A percentile compares a stretch with the other conserved stretches of the same genome.
Evolutionary conservation across 2,888 invertebrate species (phyloP).

Genomic region (Synergus japonicus): DNA sequence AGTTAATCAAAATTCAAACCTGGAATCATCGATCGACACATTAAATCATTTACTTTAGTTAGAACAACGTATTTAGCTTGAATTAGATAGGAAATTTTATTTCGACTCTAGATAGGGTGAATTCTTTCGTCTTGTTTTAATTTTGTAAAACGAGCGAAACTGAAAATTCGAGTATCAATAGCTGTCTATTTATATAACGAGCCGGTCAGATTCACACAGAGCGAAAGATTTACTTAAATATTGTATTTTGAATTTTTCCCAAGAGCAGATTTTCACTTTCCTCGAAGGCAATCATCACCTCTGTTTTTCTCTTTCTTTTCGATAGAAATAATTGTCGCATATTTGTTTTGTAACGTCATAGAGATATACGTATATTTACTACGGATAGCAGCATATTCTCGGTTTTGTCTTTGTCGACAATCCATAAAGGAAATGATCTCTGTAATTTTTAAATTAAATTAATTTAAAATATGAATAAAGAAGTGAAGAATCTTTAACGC

Average conservation of each 20-base stretch:
- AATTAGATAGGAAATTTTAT: slow-evolving; percentile 77
- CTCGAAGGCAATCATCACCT: slow-evolving; percentile 47
- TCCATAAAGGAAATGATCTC: slow-evolving; percentile 76
- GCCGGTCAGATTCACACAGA: slow-evolving; percentile 61
- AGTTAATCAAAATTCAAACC: slow-evolving; percentile 49
- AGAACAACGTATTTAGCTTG: slow-evolving; percentile 69
- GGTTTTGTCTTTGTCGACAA: slow-evolving; percentile 72
- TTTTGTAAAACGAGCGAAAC: slow-evolving; percentile 69
- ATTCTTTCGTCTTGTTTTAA: slow-evolving; percentile 73
- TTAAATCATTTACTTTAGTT: slow-evolving; percentile 66
- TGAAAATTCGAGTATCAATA: slow-evolving; percentile 66
- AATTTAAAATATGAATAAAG: slow-evolving; percentile 71
- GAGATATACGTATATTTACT: slow-evolving; percentile 43
- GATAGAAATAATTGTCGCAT: slow-evolving; percentile 48
- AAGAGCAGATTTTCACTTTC: slow-evolving; percentile 59
- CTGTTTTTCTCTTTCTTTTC: slow-evolving; percentile 46
- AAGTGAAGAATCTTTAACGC: slow-evolving; percentile 58
- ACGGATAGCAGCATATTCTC: slow-evolving; percentile 66
- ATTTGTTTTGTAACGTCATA: slow-evolving; percentile 54
- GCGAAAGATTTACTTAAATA: slow-evolving; percentile 63
- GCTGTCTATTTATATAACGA: slow-evolving; percentile 72
- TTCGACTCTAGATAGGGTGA: slow-evolving; percentile 74
- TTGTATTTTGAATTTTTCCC: slow-evolving; percentile 58
- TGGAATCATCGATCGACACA: slow-evolving; percentile 55
- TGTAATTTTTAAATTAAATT: slow-evolving; percentile 76